Base-by-base conservation (phyloP, 2,797 vertebrate genomes). In the Enteromius afrohamiltoni region DNA sequence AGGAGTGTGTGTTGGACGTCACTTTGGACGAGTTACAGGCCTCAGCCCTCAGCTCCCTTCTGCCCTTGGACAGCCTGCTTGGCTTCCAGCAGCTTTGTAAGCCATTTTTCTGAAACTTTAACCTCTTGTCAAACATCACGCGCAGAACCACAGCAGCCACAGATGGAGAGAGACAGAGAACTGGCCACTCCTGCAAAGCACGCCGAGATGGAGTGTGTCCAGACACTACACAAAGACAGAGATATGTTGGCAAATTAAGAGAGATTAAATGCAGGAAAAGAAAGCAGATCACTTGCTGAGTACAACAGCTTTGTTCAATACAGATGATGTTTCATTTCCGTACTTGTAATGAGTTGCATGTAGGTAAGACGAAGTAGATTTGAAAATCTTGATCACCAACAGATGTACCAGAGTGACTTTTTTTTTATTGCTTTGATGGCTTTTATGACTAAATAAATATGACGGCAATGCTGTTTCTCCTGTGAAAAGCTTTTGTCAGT, bases 61-160 rank as follows among this genome's bases (percentile, higher is more conserved):
- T 51, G 76, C 82, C 81, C 76, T 82, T 83, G 77, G 71, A 85
- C 70, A 92, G 91, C 92, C 91, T 92, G 90, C 89, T 92, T 93
- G 92, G 91, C 93, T 94, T 94, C 89, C 89, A 92, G 92, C 71
- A 91, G 92, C 90, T 92, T 89, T 87, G 87, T 89, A 82, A 86
- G 85, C 86, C 87, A 89, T 86, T 93, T 91, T 85, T 87, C 85
- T 88, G 87, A 90, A 91, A 89, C 89, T 80, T 93, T 93, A 94
- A 94, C 92, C 92, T 92, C 89, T 93, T 91, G 92, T 93, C 89
- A 78, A 92, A 92, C 93, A 91, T 47, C 86, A 83, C 73, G 81
- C 79, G 1, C 90, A 88, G 91, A 89, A 80, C 88, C 85, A 13
- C 89, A 65, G 1, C 37, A 75, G 88, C 92, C 90, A 82, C 92